A percentile compares a stretch with the other conserved stretches of the same genome.
These are phyloP conservation scores for Rhingia rostrata DNA, from an alignment of 2,888 invertebrate species.

Conservation along the genomic window DNA sequence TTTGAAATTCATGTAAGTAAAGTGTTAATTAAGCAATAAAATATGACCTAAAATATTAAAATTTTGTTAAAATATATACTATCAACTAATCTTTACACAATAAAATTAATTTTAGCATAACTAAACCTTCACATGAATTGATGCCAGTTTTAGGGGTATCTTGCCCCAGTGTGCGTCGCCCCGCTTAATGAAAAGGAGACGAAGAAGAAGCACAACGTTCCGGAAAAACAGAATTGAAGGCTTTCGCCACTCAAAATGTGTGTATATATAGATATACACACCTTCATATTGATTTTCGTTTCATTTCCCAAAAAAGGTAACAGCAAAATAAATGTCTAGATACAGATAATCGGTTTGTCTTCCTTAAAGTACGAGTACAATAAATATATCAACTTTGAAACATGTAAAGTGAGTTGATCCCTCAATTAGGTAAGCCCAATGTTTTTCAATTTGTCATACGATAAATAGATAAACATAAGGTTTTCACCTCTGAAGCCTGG, in stretches of 20 bases:
- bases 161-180: too few species aligned
- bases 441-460: too few species aligned
- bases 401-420: conserved; percentile 37
- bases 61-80: too few species aligned
- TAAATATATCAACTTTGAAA: neutral
- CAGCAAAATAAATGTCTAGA: neutral
- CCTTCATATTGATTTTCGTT: conserved; percentile 58
- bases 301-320: neutral
- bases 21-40: too few species aligned
- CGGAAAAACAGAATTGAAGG: conserved; percentile 14
- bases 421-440: conserved; percentile 12
- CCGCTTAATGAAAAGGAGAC: conserved; percentile 55
- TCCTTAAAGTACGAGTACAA: conserved; percentile 27
- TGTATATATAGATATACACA: conserved; percentile 20
- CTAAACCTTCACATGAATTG: too few species aligned
- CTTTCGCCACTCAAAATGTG: conserved; percentile 5
- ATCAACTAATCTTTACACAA: too few species aligned
- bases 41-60: too few species aligned
- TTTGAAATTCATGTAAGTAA: too few species aligned
- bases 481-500: conserved; percentile 25
- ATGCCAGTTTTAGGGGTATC: too few species aligned
- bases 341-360: neutral
- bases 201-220: conserved; percentile 50
- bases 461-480: too few species aligned
- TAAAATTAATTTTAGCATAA: too few species aligned